phyloP scores from a whole-genome alignment of 2,797 vertebrate species.

The Mormyrops boulengeri region DNA sequence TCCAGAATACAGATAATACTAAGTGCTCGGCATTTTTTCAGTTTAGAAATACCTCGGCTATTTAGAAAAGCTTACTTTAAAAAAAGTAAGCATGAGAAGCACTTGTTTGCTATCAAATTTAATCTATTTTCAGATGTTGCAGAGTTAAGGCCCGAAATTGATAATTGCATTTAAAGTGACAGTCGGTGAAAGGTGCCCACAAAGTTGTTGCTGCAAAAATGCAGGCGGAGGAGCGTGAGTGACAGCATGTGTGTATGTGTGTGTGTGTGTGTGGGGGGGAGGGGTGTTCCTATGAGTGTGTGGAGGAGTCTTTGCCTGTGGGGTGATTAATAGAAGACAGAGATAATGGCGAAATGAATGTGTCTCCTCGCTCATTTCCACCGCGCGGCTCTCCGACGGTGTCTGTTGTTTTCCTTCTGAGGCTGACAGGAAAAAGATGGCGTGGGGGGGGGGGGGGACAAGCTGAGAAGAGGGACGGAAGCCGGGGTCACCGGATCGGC shows the following conservation, averaged over 20 bases:
- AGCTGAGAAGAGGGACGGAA: slow-evolving; percentile 55
- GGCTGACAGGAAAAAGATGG: slow-evolving; percentile 47
- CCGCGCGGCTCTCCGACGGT: slow-evolving; percentile 40
- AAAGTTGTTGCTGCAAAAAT: background rate
- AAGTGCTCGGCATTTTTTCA: background rate
- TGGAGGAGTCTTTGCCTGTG: slow-evolving; percentile 18
- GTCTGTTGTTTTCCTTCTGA: slow-evolving; percentile 35
- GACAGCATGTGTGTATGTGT: background rate
- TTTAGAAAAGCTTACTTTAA: background rate
- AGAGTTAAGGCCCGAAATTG: background rate
- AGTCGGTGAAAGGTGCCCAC: background rate
- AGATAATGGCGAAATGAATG: slow-evolving; percentile 43
- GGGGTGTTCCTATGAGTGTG: background rate
- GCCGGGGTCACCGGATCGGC: slow-evolving; percentile 38
- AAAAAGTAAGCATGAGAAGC: background rate
- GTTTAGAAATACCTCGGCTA: background rate
- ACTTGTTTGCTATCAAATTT: background rate
- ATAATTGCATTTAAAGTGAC: background rate
- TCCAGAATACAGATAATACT: background rate
- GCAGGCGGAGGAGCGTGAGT: background rate
- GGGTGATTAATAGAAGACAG: slow-evolving; percentile 40
- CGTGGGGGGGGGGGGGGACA: slow-evolving; percentile 22
- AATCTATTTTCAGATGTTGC: slow-evolving; percentile 12
- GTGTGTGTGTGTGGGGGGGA: background rate
- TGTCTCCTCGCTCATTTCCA: slow-evolving; percentile 43